phyloP scores from a whole-genome alignment of 1,140 invertebrate genomes.

The Protaetia brevitarsis region DNA sequence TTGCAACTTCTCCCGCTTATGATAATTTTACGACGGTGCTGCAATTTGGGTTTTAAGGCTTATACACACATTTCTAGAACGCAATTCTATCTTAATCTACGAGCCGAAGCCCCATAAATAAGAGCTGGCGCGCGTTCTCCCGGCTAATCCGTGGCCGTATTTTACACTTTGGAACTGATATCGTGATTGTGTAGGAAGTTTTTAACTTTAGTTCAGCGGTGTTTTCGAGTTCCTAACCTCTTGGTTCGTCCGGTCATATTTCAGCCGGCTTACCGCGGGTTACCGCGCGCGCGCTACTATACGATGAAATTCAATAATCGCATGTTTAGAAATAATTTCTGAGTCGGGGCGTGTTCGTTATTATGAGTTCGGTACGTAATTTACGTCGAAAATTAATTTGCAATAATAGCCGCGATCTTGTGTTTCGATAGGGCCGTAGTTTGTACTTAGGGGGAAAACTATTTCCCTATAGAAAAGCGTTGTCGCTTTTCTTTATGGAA shows the following conservation, averaged over 20 bases:
- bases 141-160: background rate
- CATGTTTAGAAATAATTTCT: slow-evolving; percentile 14
- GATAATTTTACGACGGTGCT: too few relatives aligned
- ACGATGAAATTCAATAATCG: background rate
- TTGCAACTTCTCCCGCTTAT: too few relatives aligned
- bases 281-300: background rate
- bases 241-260: background rate
- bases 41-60: too few relatives aligned
- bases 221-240: slow-evolving; percentile 5
- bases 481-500: too few relatives aligned
- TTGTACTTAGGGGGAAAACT: too few relatives aligned
- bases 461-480: too few relatives aligned
- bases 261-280: background rate
- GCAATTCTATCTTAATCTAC: slow-evolving; percentile 4
- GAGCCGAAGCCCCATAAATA: background rate
- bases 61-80: background rate
- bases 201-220: background rate
- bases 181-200: slow-evolving; percentile 5
- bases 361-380: background rate
- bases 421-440: background rate
- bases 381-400: slow-evolving; percentile 18
- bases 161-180: slow-evolving; percentile 10
- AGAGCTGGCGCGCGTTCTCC: background rate
- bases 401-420: slow-evolving; percentile 11
- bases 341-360: background rate